A percentile compares a stretch with the other conserved stretches of the same genome.
phyloP scores from a whole-genome alignment of 2,888 invertebrate species.

The Tachystola acroxantha region DNA sequence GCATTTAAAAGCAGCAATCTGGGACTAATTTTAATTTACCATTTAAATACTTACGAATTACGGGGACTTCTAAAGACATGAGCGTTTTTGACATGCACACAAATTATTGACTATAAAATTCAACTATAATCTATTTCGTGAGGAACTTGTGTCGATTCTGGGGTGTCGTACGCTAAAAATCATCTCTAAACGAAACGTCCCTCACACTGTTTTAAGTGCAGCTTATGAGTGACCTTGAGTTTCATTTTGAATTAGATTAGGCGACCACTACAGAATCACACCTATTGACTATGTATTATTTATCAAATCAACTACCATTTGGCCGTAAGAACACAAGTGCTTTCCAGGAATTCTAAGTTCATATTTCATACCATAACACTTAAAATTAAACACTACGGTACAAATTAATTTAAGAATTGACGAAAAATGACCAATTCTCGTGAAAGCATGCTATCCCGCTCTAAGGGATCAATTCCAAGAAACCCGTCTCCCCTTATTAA shows the following conservation, averaged over 20 bases:
- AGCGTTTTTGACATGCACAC: conserved; percentile 13
- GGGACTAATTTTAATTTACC: not conserved
- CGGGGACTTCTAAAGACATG: conserved; percentile 1
- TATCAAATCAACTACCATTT: conserved; percentile 27
- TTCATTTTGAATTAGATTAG: too few relatives aligned
- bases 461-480: conserved; percentile 17
- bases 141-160: too few relatives aligned
- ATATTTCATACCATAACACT: conserved; percentile 4
- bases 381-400: conserved; percentile 20
- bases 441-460: conserved; percentile 12
- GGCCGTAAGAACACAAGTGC: conserved; percentile 41
- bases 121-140: conserved; percentile 23
- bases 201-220: too few relatives aligned
- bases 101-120: conserved; percentile 22
- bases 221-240: too few relatives aligned
- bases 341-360: conserved; percentile 4
- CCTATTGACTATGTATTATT: conserved; percentile 29
- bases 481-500: conserved; percentile 6
- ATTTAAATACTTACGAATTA: conserved; percentile 2
- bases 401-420: conserved; percentile 51
- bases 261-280: too few relatives aligned
- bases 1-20: conserved; percentile 11
- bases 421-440: conserved; percentile 28
- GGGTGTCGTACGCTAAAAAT: too few relatives aligned
- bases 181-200: too few relatives aligned